Percentiles rank a stretch among this genome's conserved stretches.
phyloP scores from a whole-genome alignment of 2,888 invertebrate species.

The Chymomyza amoena region DNA sequence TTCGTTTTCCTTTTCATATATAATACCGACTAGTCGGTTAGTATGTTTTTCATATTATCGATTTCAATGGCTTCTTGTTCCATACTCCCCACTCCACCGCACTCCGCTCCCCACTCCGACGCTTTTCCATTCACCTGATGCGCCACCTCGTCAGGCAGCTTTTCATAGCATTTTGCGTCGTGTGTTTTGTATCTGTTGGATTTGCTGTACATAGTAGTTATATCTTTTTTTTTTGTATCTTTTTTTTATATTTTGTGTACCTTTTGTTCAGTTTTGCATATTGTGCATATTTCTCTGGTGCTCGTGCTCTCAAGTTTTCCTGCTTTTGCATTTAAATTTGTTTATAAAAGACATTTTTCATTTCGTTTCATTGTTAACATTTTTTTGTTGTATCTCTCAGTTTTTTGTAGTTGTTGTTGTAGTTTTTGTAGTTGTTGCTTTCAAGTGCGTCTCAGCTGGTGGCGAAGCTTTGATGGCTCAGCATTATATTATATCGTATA shows the following conservation, averaged over 20 bases:
- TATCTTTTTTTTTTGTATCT: constrained; percentile 22
- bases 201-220: neutral
- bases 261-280: constrained; percentile 51
- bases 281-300: constrained; percentile 50
- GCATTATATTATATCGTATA: constrained; percentile 66
- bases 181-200: neutral
- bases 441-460: constrained; percentile 43
- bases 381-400: constrained; percentile 35
- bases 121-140: neutral
- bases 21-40: neutral
- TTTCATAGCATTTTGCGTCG: constrained; percentile 23
- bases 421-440: constrained; percentile 6
- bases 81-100: constrained; percentile 4
- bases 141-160: constrained; percentile 25
- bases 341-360: constrained; percentile 25
- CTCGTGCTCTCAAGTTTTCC: constrained; percentile 44
- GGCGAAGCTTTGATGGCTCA: constrained; percentile 59
- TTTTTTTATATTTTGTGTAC: constrained; percentile 11
- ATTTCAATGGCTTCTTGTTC: constrained; percentile 18
- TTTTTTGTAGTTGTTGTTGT: constrained; percentile 20
- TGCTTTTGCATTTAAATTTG: constrained; percentile 40
- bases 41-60: constrained; percentile 29
- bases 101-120: constrained; percentile 6
- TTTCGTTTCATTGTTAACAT: constrained; percentile 16
- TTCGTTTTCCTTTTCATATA: constrained; percentile 7